phyloP scores from a whole-genome alignment of 2,113 vertebrate genomes.

The Grammomys surdaster region DNA sequence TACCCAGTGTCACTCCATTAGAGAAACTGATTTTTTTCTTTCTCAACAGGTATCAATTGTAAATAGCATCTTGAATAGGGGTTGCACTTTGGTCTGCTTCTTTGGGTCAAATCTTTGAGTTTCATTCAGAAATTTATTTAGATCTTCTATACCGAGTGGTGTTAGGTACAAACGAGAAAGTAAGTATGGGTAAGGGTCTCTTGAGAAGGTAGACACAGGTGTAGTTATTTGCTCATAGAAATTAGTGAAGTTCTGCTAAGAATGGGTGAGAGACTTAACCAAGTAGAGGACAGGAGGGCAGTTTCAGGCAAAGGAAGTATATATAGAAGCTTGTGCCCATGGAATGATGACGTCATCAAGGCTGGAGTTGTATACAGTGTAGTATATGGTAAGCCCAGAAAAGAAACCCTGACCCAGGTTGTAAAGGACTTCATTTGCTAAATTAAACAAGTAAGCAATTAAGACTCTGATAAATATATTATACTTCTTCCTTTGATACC shows the following conservation, averaged over 20 bases:
- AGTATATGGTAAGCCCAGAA: not conserved
- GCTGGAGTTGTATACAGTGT: not conserved
- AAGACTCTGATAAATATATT: not conserved
- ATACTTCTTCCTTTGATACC: not conserved
- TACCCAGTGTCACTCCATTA: not conserved
- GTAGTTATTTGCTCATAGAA: not conserved
- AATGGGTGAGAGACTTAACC: not conserved
- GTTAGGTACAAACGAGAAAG: not conserved
- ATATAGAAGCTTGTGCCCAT: not conserved
- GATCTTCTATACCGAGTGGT: not conserved
- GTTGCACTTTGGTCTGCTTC: not conserved
- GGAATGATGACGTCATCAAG: not conserved
- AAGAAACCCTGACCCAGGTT: not conserved
- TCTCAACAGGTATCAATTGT: not conserved
- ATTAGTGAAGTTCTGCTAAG: not conserved
- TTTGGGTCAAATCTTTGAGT: slow-evolving; percentile 4
- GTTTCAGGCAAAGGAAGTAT: not conserved
- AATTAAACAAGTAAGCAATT: not conserved
- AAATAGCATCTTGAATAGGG: not conserved
- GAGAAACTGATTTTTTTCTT: not conserved
- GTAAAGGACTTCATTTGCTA: not conserved
- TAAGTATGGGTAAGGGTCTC: not conserved
- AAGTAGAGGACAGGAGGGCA: not conserved
- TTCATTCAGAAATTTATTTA: slow-evolving; percentile 38
- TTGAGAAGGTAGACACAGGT: not conserved